Conservation (phyloP, 2,797 vertebrate genomes). For the Oryzias dopingdopingensis region DNA sequence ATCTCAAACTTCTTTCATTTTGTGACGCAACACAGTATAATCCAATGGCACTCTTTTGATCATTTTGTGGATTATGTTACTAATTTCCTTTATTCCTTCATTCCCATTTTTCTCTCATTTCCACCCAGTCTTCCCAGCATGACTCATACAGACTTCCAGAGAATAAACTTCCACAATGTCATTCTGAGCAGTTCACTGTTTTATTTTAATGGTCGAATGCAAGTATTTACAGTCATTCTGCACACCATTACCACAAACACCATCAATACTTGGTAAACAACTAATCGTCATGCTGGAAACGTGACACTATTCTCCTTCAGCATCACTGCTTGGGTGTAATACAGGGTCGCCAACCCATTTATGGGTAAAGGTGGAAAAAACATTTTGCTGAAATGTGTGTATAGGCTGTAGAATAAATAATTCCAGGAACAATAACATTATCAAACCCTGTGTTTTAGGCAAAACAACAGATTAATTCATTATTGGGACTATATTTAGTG, state of each 20-base stretch:
- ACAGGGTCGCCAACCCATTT: not conserved
- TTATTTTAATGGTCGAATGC: not conserved
- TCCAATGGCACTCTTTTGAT: slow-evolving; percentile 71
- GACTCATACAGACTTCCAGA: slow-evolving; percentile 24
- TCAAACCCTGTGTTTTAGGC: not conserved
- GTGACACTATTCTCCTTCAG: not conserved
- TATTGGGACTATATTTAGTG: too few relatives aligned
- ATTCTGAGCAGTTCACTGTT: slow-evolving; percentile 13
- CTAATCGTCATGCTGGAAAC: not conserved
- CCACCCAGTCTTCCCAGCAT: slow-evolving; percentile 47
- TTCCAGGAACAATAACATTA: not conserved
- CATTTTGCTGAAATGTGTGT: slow-evolving; percentile 4
- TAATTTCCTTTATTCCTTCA: slow-evolving; percentile 60
- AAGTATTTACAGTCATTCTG: too few relatives aligned
- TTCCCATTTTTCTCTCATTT: slow-evolving; percentile 38
- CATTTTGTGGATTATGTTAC: slow-evolving; percentile 74
- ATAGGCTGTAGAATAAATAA: not conserved
- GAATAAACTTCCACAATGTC: too few relatives aligned
- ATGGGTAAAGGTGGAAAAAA: not conserved
- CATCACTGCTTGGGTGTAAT: slow-evolving; percentile 4
- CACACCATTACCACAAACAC: not conserved
- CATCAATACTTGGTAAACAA: not conserved
- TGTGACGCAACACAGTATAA: slow-evolving; percentile 76
- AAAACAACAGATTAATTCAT: too few relatives aligned
- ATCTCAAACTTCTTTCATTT: slow-evolving; percentile 75